Percentiles rank a stretch among this genome's conserved stretches.
These are phyloP conservation scores for Cinclus mexicanus DNA, from an alignment of 2,113 vertebrate genomes.

Conservation along the genomic window DNA sequence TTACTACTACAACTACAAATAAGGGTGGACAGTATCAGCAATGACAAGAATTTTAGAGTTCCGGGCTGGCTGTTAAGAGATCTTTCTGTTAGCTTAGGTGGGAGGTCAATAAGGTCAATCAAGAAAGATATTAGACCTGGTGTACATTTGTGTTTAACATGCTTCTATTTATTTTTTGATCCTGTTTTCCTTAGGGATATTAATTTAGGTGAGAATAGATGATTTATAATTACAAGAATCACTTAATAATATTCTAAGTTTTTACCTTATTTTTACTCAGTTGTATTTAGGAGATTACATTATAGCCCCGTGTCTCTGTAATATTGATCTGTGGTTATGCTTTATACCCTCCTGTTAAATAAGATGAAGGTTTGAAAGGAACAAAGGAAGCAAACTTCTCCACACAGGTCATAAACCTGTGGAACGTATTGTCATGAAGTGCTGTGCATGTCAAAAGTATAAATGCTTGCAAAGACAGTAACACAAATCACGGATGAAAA, in stretches of 20 bases:
- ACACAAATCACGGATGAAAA: background rate
- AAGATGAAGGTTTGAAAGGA: background rate
- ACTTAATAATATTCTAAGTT: background rate
- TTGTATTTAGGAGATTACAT: background rate
- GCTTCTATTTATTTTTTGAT: background rate
- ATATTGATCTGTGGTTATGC: background rate
- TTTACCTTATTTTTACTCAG: background rate
- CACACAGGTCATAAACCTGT: background rate
- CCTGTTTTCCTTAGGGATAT: background rate
- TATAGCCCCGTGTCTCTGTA: background rate
- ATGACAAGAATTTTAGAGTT: background rate
- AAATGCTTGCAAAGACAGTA: background rate
- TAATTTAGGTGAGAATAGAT: background rate
- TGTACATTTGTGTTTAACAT: background rate
- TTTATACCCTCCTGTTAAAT: background rate
- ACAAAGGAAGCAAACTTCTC: background rate
- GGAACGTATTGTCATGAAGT: background rate
- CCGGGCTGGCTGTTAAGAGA: background rate
- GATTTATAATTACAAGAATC: background rate
- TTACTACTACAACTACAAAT: background rate
- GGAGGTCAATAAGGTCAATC: background rate
- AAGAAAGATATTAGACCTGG: background rate
- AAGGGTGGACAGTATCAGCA: background rate
- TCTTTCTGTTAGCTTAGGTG: background rate
- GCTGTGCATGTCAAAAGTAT: background rate